A percentile compares a stretch with the other conserved stretches of the same genome.
These are phyloP conservation scores for Piaya cayana DNA, from an alignment of 2,113 vertebrate genomes.

Conservation along the genomic window DNA sequence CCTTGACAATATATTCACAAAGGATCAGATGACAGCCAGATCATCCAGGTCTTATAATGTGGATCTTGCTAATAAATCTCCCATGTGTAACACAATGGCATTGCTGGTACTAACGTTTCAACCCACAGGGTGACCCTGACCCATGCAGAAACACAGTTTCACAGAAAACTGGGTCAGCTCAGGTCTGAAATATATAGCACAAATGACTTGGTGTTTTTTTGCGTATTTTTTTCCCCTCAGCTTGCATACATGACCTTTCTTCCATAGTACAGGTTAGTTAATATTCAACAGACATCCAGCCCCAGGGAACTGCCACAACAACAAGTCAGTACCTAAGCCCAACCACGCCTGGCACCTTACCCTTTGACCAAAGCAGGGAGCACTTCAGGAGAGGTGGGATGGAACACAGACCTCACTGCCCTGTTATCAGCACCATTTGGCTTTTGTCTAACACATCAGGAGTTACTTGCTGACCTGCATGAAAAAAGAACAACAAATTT, in stretches of 20 bases:
- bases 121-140: neutral
- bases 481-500: neutral
- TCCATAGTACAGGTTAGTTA: slow-evolving; percentile 39
- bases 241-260: neutral
- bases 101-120: neutral
- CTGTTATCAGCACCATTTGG: neutral
- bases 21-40: neutral
- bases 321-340: neutral
- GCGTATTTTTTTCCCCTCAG: neutral
- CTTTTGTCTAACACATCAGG: neutral
- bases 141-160: neutral
- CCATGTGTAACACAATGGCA: neutral
- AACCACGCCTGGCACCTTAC: neutral
- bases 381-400: neutral
- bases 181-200: neutral
- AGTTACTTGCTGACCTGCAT: neutral
- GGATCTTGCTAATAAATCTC: neutral
- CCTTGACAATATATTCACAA: neutral
- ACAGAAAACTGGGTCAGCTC: slow-evolving; percentile 29
- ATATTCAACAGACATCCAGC: slow-evolving; percentile 11
- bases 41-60: neutral
- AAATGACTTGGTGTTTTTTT: neutral
- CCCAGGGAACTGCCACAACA: rapidly evolving
- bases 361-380: neutral
- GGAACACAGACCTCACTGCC: neutral